Evolutionary conservation across 2,113 vertebrate genomes (phyloP).

Genomic region (Polypterus bichir): DNA sequence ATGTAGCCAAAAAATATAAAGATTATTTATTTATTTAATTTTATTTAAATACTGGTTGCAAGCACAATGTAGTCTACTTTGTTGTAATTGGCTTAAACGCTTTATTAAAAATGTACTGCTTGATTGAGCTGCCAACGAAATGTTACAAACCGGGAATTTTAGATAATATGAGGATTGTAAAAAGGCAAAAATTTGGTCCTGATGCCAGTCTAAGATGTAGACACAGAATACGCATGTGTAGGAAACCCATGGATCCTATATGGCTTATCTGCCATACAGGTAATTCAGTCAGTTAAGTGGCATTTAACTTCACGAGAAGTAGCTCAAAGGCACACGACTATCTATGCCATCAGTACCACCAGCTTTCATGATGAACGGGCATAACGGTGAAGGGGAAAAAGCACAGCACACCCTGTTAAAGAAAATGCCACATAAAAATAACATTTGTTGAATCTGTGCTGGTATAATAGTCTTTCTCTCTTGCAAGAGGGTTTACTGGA

Average conservation of each 20-base stretch:
- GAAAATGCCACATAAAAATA: constrained; percentile 38
- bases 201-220: too few species aligned
- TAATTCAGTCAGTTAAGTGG: constrained; percentile 38
- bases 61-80: too few species aligned
- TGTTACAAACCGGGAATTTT: too few species aligned
- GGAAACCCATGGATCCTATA: constrained; percentile 46
- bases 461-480: constrained; percentile 8
- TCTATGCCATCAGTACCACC: constrained; percentile 38
- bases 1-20: too few species aligned
- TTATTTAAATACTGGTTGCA: too few species aligned
- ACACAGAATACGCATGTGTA: constrained; percentile 24
- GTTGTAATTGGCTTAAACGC: too few species aligned
- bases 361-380: constrained; percentile 19
- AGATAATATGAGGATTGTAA: too few species aligned
- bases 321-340: constrained; percentile 37
- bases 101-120: too few species aligned
- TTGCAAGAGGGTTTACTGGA: constrained; percentile 17
- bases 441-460: constrained; percentile 11
- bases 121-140: too few species aligned
- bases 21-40: too few species aligned
- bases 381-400: constrained; percentile 26
- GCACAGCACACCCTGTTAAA: constrained; percentile 46
- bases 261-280: constrained; percentile 64
- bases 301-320: constrained; percentile 44
- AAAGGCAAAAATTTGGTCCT: too few species aligned